Evolutionary conservation across 2,113 vertebrate species (phyloP).

Genomic region (Psilopsiagon aymara): DNA sequence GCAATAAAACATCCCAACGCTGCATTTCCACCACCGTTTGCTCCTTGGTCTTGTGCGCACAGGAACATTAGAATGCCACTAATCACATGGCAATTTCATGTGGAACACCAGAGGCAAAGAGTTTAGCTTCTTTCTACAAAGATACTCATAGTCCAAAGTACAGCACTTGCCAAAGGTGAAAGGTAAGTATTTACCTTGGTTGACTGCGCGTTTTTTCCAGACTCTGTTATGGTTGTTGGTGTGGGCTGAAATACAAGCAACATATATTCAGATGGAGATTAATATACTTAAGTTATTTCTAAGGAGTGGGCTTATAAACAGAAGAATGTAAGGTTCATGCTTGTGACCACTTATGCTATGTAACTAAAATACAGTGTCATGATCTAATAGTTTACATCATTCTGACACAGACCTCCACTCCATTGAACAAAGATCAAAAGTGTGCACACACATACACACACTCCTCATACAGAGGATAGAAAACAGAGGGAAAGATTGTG

Average conservation of each 20-base stretch:
- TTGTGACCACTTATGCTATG: not conserved
- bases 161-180: not conserved
- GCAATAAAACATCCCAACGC: too few species aligned
- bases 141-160: not conserved
- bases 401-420: not conserved
- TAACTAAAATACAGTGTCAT: not conserved
- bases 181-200: slow-evolving; percentile 35
- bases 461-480: rapidly evolving
- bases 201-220: slow-evolving; percentile 47
- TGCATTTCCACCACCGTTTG: not conserved
- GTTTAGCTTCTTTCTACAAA: not conserved
- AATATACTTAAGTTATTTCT: not conserved
- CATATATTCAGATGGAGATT: not conserved
- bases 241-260: not conserved
- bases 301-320: not conserved
- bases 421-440: not conserved
- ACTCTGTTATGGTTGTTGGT: slow-evolving; percentile 15
- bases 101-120: not conserved
- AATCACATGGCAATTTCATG: not conserved
- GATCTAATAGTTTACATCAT: not conserved
- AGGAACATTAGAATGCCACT: too few species aligned
- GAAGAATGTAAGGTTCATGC: not conserved
- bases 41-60: too few species aligned
- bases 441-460: not conserved
- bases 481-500: not conserved